phyloP scores from a whole-genome alignment of 2,113 vertebrate genomes.

The Tamias sibiricus region DNA sequence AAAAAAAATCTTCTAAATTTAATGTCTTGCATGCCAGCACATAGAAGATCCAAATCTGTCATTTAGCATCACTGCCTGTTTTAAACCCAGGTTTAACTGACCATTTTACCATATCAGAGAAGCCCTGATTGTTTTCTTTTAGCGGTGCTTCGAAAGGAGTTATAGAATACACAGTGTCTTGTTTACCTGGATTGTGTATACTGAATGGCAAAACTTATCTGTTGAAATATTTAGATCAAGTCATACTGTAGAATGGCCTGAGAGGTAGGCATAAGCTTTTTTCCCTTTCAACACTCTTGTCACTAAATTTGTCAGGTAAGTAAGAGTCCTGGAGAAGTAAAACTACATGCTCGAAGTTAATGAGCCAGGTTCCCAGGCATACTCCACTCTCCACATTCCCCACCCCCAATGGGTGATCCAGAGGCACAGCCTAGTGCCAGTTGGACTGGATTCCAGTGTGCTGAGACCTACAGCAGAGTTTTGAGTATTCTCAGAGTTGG shows the following conservation, averaged over 20 bases:
- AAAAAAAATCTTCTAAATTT: not conserved
- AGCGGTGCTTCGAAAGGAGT: not conserved
- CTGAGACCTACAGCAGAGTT: not conserved
- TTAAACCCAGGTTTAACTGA: conserved; percentile 37
- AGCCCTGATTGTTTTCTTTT: not conserved
- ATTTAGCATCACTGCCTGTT: not conserved
- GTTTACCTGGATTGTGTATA: not conserved
- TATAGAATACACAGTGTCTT: not conserved
- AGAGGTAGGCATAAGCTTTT: not conserved
- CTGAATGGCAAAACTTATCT: not conserved
- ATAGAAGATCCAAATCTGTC: not conserved
- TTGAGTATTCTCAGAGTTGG: not conserved
- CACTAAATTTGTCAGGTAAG: conserved; percentile 43
- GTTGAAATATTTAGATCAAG: not conserved
- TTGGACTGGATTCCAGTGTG: not conserved
- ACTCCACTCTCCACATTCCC: not conserved
- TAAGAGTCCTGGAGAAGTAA: conserved; percentile 1
- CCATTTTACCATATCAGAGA: not conserved
- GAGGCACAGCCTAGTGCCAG: not conserved
- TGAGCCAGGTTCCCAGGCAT: not conserved
- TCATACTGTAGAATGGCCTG: not conserved
- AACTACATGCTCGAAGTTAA: not conserved
- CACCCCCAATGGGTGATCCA: not conserved
- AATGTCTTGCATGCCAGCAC: not conserved
- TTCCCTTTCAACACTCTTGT: not conserved